Percentiles rank a stretch among this genome's conserved stretches.
phyloP scores from a whole-genome alignment of 1,140 invertebrate genomes.

The Aphis craccivora region DNA sequence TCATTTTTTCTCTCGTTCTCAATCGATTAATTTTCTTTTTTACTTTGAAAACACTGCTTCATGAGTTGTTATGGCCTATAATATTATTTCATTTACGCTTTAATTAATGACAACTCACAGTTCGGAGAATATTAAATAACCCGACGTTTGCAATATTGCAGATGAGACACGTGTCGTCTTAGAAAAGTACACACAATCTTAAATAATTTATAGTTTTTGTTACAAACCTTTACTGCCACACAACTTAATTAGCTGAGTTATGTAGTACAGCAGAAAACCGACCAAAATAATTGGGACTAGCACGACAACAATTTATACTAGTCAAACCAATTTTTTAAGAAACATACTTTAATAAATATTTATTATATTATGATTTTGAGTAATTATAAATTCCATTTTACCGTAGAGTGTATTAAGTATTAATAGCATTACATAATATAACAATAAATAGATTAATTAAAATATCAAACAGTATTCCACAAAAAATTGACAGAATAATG shows the following conservation, averaged over 20 bases:
- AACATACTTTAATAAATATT: not conserved
- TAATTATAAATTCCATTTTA: not conserved
- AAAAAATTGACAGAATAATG: not conserved
- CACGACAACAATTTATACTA: not conserved
- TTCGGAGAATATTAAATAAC: not conserved
- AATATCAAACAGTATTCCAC: not conserved
- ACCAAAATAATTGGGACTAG: not conserved
- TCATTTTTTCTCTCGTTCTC: not conserved
- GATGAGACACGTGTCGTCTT: not conserved
- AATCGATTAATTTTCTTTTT: not conserved
- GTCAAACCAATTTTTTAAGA: not conserved
- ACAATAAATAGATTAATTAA: not conserved
- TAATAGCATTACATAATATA: not conserved
- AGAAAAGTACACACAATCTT: not conserved
- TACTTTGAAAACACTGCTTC: not conserved
- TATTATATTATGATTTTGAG: not conserved
- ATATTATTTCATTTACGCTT: not conserved
- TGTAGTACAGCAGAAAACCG: not conserved
- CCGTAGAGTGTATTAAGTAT: not conserved
- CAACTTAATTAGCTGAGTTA: not conserved
- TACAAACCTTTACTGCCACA: not conserved
- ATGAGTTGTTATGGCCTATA: not conserved
- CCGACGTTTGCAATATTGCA: rapidly evolving
- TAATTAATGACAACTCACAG: not conserved
- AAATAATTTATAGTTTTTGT: not conserved